Conservation (phyloP, 2,797 vertebrate species). For the Alca torda region DNA sequence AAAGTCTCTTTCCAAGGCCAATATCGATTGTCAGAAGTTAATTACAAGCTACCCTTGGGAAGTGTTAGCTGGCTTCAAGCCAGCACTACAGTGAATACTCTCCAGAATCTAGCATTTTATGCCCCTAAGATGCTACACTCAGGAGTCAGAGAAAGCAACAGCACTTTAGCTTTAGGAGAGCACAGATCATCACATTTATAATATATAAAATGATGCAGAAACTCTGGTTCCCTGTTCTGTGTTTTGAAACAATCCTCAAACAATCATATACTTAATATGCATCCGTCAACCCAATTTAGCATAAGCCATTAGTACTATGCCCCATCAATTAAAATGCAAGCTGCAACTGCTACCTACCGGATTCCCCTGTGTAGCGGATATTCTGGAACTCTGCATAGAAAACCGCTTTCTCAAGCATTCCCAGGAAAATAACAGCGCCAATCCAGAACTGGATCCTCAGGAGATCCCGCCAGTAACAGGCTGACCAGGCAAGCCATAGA, state of each 20-base stretch:
- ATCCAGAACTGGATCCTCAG: slow-evolving; percentile 97
- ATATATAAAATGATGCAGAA: not conserved
- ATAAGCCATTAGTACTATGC: not conserved
- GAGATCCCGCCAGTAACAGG: slow-evolving; percentile 93
- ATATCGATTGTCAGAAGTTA: not conserved
- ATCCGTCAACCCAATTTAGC: not conserved
- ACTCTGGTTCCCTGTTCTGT: not conserved
- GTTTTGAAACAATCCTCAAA: not conserved
- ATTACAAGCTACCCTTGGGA: not conserved
- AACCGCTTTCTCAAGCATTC: slow-evolving; percentile 94
- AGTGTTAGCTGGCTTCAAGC: not conserved
- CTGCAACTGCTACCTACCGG: slow-evolving; percentile 75
- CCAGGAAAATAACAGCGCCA: slow-evolving; percentile 91
- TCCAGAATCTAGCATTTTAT: not conserved
- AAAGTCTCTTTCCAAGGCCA: not conserved
- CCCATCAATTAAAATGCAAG: not conserved
- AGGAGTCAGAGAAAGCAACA: not conserved
- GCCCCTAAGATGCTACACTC: not conserved
- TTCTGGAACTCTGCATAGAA: slow-evolving; percentile 96
- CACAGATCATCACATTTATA: not conserved
- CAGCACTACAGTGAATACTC: not conserved
- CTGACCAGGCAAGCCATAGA: slow-evolving; percentile 94
- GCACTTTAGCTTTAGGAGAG: not conserved
- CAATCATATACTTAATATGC: not conserved
- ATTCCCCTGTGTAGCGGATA: slow-evolving; percentile 90